phyloP scores from a whole-genome alignment of 2,113 vertebrate genomes.

The Hemichromis elongatus region DNA sequence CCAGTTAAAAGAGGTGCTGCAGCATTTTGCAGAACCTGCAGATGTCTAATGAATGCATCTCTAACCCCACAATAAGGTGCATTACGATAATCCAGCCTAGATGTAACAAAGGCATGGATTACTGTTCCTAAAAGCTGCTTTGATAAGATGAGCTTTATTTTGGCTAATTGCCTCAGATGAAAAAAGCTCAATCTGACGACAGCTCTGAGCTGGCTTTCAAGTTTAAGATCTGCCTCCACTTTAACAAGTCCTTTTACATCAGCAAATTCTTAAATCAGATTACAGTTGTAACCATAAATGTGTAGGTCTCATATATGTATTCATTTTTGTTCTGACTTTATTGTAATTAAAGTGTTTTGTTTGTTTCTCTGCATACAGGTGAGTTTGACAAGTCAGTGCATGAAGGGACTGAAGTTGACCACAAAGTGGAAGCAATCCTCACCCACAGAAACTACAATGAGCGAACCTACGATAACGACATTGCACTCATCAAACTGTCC shows the following conservation, averaged over 20 bases:
- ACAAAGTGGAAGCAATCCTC: conserved; percentile 69
- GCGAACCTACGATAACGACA: conserved; percentile 82
- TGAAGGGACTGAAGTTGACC: conserved; percentile 63
- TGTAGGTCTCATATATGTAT: neutral
- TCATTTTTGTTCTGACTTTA: neutral
- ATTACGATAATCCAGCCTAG: neutral
- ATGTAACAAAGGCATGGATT: neutral
- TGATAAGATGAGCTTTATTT: neutral
- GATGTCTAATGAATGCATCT: neutral
- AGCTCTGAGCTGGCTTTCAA: neutral
- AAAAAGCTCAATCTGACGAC: neutral
- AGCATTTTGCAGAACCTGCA: neutral
- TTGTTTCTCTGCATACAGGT: conserved; percentile 66
- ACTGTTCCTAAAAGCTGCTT: neutral
- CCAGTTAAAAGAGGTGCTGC: neutral
- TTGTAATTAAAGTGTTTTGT: neutral
- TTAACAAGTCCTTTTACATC: neutral
- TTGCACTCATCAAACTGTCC: conserved; percentile 83
- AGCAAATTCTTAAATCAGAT: neutral
- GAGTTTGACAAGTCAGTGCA: conserved; percentile 72
- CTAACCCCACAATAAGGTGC: neutral
- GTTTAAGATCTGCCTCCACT: neutral
- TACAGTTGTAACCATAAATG: neutral
- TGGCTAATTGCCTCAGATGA: neutral
- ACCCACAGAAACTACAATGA: conserved; percentile 70